Evolutionary conservation across 2,113 vertebrate genomes (phyloP).

Genomic region (Boulengeromyrus knoepffleri): DNA sequence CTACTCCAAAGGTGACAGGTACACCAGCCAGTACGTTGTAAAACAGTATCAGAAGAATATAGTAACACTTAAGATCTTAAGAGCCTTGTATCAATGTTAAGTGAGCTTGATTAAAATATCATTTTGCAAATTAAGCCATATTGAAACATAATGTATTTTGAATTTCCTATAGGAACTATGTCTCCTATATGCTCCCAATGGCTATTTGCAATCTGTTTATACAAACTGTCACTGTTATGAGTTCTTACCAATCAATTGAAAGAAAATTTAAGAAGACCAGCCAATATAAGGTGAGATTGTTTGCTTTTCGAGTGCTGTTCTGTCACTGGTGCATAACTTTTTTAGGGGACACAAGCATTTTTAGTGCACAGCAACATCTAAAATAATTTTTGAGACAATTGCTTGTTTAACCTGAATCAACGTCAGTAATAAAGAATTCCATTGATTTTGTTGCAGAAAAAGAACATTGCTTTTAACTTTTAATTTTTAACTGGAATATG

Average conservation of each 20-base stretch:
- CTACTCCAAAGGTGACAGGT: constrained; percentile 87
- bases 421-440: not conserved
- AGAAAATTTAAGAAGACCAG: constrained; percentile 82
- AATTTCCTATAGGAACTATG: constrained; percentile 70
- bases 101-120: not conserved
- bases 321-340: constrained; percentile 46
- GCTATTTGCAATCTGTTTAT: constrained; percentile 79
- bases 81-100: not conserved
- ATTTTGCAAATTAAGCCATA: not conserved
- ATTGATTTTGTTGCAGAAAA: not conserved
- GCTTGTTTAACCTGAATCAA: not conserved
- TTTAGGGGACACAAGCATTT: constrained; percentile 34
- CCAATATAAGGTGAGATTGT: constrained; percentile 58
- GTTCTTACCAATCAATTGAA: constrained; percentile 77
- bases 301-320: not conserved
- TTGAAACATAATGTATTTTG: not conserved
- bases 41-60: not conserved
- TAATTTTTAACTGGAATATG: not conserved
- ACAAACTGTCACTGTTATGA: constrained; percentile 76
- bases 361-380: constrained; percentile 27
- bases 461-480: not conserved
- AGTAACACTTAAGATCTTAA: not conserved
- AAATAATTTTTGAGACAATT: not conserved
- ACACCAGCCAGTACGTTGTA: constrained; percentile 5
- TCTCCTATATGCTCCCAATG: constrained; percentile 82